Base-by-base conservation (phyloP, 2,888 invertebrate species). In the Holacanthella duospinosa region DNA sequence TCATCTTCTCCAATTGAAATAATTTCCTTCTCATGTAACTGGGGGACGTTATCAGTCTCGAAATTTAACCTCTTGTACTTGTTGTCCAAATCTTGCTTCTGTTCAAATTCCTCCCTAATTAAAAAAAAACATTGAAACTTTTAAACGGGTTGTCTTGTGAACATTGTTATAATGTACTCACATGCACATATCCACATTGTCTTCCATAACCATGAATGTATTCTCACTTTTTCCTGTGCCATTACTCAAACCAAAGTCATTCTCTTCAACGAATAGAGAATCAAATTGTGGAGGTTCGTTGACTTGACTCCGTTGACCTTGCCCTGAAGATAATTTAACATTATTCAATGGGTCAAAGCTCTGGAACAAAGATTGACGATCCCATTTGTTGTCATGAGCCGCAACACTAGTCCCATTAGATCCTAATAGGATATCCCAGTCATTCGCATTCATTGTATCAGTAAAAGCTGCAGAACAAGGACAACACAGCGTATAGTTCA, bases 321-420 rank as follows among this genome's bases (percentile, higher is more conserved):
- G 6, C 21, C 4, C 48, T 48, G 48, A 21, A 48, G 48, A 48
- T 36, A 36, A 16, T 36, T 21, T 21, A 21, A n/a, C n/a, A n/a
- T n/a, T n/a, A n/a, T n/a, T n/a, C 3, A 64, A 29, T 2, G 64
- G 64, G 36, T 64, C 64, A 48, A 64, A 64, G 29, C 44, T 56
- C 24, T 56, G 60, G 27, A 57, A 64, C 24, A 64, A 28, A 1
- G 64, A 64, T 29, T 64, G 57, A 29, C 64, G 25, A 12, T 64
- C 60, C 64, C 64, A 64, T 60, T 36, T 55, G 25, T 26, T 64
- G 12, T 29, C 29, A 4, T 6, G 29, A 43, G 6, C 1, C 25
- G 19, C 29, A 1, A 16, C n/a, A 25, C 24, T 16, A 25, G 27
- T 21, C 27, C 63, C 60, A 25, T 59, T 55, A 16, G 59, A 19